A percentile compares a stretch with the other conserved stretches of the same genome.
phyloP scores from a whole-genome alignment of 2,113 vertebrate genomes.

The Butorides virescens region DNA sequence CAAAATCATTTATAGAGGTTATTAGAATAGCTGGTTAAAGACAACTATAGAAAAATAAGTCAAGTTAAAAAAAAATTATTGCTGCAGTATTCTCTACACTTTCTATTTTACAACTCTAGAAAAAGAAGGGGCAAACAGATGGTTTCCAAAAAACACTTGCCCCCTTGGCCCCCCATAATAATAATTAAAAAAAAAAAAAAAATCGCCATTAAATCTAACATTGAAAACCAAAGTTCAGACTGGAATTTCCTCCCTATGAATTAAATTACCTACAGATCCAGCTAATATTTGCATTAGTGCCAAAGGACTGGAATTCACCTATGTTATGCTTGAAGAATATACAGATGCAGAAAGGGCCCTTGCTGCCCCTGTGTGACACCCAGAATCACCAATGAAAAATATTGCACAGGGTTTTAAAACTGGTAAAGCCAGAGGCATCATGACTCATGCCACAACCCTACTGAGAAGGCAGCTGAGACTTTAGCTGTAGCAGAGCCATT shows the following conservation, averaged over 20 bases:
- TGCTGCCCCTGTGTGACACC: neutral
- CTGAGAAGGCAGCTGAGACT: neutral
- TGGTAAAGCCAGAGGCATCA: neutral
- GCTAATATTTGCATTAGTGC: neutral
- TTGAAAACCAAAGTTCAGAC: neutral
- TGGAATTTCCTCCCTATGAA: neutral
- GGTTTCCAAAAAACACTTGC: neutral
- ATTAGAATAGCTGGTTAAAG: neutral
- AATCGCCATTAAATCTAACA: neutral
- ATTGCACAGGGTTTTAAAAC: neutral
- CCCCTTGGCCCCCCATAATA: accelerated
- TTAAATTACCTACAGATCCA: neutral
- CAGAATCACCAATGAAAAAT: neutral
- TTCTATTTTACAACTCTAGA: neutral
- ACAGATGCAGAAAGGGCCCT: neutral
- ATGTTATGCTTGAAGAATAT: neutral
- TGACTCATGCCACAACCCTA: neutral
- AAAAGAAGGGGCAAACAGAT: neutral
- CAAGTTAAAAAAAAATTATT: neutral
- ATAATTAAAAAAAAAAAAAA: neutral
- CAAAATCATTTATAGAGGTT: neutral
- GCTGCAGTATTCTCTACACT: neutral
- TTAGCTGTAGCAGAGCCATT: neutral
- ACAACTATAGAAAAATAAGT: neutral
- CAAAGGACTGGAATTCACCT: neutral